Conservation (phyloP, 2,797 vertebrate species). For the Eleutherodactylus coqui region DNA sequence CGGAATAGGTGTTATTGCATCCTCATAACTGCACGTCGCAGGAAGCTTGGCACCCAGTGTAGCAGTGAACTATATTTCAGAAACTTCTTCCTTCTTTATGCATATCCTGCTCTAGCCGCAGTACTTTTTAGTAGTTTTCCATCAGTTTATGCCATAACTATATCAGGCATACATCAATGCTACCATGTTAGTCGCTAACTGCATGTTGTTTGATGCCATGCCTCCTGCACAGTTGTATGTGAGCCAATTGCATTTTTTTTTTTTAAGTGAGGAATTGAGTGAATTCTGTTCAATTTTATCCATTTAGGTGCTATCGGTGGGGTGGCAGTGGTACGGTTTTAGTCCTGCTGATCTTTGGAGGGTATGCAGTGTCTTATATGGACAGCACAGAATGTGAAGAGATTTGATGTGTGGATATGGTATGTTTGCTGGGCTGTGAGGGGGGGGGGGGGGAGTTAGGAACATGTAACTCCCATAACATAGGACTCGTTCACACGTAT, state of each 20-base stretch:
- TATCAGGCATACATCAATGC: not conserved
- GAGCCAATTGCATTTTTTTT: not conserved
- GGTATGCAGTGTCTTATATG: not conserved
- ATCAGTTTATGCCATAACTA: conserved; percentile 18
- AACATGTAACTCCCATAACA: not conserved
- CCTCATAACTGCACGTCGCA: not conserved
- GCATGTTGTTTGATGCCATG: not conserved
- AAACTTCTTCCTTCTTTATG: not conserved
- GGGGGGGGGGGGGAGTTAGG: not conserved
- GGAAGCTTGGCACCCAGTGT: not conserved
- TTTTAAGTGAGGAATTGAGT: not conserved
- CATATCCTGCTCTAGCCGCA: conserved; percentile 29
- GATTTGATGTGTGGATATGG: not conserved
- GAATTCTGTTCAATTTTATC: not conserved
- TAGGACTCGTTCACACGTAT: not conserved
- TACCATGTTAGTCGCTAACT: not conserved
- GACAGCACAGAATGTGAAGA: not conserved
- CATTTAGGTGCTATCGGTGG: conserved; percentile 53
- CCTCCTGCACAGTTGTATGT: conserved; percentile 8
- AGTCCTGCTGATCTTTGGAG: conserved; percentile 37
- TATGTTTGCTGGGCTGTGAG: not conserved
- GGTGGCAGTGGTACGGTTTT: conserved; percentile 47
- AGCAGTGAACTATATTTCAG: not conserved
- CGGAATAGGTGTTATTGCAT: not conserved
- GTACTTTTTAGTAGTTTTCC: not conserved